These are phyloP conservation scores for Electrophaes corylata DNA, from an alignment of 2,888 invertebrate genomes.

Conservation along the genomic window DNA sequence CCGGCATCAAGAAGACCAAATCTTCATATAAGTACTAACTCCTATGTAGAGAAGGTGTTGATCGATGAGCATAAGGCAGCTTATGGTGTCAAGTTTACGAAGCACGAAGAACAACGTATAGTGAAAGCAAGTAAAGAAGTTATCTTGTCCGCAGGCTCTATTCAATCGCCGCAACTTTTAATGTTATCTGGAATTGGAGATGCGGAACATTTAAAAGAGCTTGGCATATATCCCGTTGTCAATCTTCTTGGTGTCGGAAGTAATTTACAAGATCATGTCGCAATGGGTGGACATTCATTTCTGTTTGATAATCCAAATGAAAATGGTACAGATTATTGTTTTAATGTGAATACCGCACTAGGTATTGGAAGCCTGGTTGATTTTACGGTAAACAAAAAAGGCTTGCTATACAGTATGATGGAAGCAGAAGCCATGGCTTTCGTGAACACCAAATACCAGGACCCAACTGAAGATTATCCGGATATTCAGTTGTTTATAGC, in stretches of 20 bases:
- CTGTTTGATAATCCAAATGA: constrained; percentile 86
- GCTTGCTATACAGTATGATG: constrained; percentile 90
- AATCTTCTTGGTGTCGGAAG: constrained; percentile 89
- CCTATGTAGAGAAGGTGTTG: constrained; percentile 87
- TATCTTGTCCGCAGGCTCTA: constrained; percentile 92
- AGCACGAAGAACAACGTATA: constrained; percentile 78
- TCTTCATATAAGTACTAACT: constrained; percentile 88
- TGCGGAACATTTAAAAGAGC: constrained; percentile 83
- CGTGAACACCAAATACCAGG: constrained; percentile 89
- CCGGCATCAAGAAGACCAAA: constrained; percentile 87
- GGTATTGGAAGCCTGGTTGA: constrained; percentile 85
- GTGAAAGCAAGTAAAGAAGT: constrained; percentile 89
- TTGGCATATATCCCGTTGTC: constrained; percentile 85
- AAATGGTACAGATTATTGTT: constrained; percentile 85
- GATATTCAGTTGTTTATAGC: constrained; percentile 91
- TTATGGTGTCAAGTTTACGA: constrained; percentile 87
- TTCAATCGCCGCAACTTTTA: constrained; percentile 93
- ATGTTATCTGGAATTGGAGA: constrained; percentile 94
- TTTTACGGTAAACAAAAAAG: constrained; percentile 85
- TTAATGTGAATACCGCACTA: constrained; percentile 87
- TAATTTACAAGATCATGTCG: constrained; percentile 93
- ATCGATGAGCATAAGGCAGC: constrained; percentile 86
- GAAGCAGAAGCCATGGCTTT: constrained; percentile 92
- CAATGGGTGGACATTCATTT: constrained; percentile 90
- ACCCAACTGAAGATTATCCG: constrained; percentile 88